Evolutionary conservation across 2,888 invertebrate species (phyloP), one percentile per base, ranked within the genome.

Genomic region (Cephus pygmeus): DNA sequence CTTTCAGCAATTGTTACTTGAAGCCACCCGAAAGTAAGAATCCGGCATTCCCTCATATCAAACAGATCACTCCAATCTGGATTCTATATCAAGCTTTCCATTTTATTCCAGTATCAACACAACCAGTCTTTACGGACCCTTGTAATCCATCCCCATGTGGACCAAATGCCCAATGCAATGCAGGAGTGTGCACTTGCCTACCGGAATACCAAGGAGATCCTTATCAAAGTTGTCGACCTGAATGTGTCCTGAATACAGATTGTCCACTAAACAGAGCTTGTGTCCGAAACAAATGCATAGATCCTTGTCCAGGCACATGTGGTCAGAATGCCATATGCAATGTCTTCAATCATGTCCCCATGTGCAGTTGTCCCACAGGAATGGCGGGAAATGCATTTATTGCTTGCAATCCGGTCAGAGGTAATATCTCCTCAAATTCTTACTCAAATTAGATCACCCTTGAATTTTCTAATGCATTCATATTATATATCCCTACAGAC

Each of bases 111-210:
- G 56, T 56, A 56, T 15, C 56, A 56, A 56, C 15, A 56, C 56
- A 56, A 23, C 90, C 91, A 76, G 83, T 80, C 69, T 81, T 80
- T 78, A 85, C 92, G 69, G 92, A 94, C 85, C 94, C 93, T 76
- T 95, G 95, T 86, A 92, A 93, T 80, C 93, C 93, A 75, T 92
- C 92, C 34, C 93, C 96, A 0, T 97, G 97, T 88, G 96, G 96
- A 75, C 89, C 94, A 34, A 96, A 96, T 87, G 94, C 96, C 9
- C 91, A 93, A 83, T 95, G 96, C 86, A 93, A 93, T 77, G 93
- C 94, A 79, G 96, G 96, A 69, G 79, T 83, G 23, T 93, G 93
- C 83, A 89, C 91, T n/a, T 93, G 93, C 85, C 81, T 91, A 34
- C 87, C 90, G 12, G 92, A 92, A 84, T 92, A 92, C 83, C 91